Conservation (phyloP, 1,140 invertebrate genomes). For the Paraescarpia echinospica region DNA sequence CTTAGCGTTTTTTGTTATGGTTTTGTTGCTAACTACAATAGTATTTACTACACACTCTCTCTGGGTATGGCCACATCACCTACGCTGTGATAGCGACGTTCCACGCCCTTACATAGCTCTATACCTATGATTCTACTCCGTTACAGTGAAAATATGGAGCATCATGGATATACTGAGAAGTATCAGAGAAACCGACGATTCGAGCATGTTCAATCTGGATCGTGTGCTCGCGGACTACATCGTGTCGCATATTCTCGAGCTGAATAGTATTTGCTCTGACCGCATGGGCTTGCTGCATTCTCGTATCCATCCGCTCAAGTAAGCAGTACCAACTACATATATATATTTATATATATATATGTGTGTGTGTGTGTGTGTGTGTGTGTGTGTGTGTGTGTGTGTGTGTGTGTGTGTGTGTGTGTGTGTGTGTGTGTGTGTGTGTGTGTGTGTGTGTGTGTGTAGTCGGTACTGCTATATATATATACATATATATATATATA, state of each 20-base stretch:
- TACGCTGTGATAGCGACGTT: neutral
- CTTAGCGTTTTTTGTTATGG: neutral
- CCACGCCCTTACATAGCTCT: neutral
- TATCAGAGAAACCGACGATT: slow-evolving; percentile 28
- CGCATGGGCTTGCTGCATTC: slow-evolving; percentile 40
- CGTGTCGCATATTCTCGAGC: slow-evolving; percentile 37
- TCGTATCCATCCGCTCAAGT: slow-evolving; percentile 45
- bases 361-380: too few relatives aligned
- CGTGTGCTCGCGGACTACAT: slow-evolving; percentile 38
- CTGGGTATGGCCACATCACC: neutral
- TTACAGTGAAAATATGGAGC: slow-evolving; percentile 41
- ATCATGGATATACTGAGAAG: slow-evolving; percentile 42
- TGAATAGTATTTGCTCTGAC: slow-evolving; percentile 46
- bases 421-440: too few relatives aligned
- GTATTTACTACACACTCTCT: neutral
- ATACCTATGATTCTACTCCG: neutral
- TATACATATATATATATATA: too few relatives aligned
- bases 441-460: too few relatives aligned
- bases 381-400: too few relatives aligned
- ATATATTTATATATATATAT: too few relatives aligned
- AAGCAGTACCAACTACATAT: slow-evolving; percentile 36
- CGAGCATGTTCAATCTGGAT: slow-evolving; percentile 34
- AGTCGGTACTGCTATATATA: too few relatives aligned
- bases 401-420: too few relatives aligned
- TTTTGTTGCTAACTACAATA: neutral